phyloP scores from a whole-genome alignment of 2,797 vertebrate genomes.

The Falco naumanni region DNA sequence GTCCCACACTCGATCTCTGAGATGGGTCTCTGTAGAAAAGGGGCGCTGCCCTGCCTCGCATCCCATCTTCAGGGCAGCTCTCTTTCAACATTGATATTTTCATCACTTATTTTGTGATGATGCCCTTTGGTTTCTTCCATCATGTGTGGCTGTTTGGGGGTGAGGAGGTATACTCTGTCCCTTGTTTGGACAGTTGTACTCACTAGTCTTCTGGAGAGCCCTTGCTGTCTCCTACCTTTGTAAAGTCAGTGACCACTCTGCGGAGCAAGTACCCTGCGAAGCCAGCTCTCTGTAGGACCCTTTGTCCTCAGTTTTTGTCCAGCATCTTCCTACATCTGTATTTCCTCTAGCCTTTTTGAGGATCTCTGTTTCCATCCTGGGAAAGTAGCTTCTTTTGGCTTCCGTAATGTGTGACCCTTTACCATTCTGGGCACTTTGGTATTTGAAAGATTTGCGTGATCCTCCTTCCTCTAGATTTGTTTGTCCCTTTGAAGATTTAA shows the following conservation, averaged over 20 bases:
- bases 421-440: neutral
- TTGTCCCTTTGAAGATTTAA: neutral
- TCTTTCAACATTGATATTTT: neutral
- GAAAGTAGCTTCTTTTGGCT: neutral
- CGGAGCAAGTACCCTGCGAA: neutral
- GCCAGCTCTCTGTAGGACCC: neutral
- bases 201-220: neutral
- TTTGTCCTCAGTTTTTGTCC: neutral
- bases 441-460: neutral
- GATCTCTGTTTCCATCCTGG: neutral
- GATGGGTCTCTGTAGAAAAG: neutral
- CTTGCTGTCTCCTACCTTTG: rapidly evolving
- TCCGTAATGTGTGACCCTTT: neutral
- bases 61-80: neutral
- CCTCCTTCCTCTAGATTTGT: neutral
- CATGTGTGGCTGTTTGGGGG: neutral
- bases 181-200: neutral
- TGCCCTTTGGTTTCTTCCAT: neutral
- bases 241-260: neutral
- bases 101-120: neutral
- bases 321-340: neutral
- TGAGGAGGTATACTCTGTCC: neutral
- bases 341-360: neutral
- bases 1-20: rapidly evolving
- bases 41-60: neutral